Base-by-base conservation (phyloP, 2,888 invertebrate genomes). In the Agrotis segetum region DNA sequence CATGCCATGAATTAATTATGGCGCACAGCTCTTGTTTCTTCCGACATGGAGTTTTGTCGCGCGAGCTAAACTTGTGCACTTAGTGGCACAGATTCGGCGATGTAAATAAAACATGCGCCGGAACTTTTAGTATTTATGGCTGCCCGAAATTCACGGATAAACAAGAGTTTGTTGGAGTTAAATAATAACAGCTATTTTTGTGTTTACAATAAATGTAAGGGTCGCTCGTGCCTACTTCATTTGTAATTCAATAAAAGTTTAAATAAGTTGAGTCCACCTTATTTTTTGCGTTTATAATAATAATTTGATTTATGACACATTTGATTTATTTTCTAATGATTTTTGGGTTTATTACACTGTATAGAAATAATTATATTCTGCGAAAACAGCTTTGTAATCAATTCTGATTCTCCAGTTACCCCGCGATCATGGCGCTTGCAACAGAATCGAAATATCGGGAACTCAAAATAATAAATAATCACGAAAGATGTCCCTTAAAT, bases 1-100 rank as follows among this genome's bases (percentile, higher is more conserved):
- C 84, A 83, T 77, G 83, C 84, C 86, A 89, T 92, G 90, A 92
- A 93, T 92, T 92, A 90, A 92, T 92, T 89, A 92, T 89, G 80
- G 71, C 85, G 76, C 82, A 21, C 85, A 86, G 85, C 83, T 81
- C 79, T 81, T 82, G 88, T 87, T 88, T 85, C 90, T 88, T 84
- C 76, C 82, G 87, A 84, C 88, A 82, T 82, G 71, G 85, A 87
- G 89, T 88, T 90, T 86, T 83, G 80, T 82, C 79, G 74, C 77
- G 73, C 77, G 72, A 67, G 61, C 67, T 72, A 73, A 82, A 84
- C 76, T 84, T 79, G 71, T 63, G 71, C 74, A 67, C 76, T 76
- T 78, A 62, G 71, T 71, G 67, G 70, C 74, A 73, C 70, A 76
- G 74, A 79, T 78, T 81, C 62, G 60, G 69, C 72, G 77, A 77